Evolutionary conservation across 2,888 invertebrate species (phyloP), one percentile per base, ranked within the genome.

Genomic region (Sinopyrophorus schimmeli): DNA sequence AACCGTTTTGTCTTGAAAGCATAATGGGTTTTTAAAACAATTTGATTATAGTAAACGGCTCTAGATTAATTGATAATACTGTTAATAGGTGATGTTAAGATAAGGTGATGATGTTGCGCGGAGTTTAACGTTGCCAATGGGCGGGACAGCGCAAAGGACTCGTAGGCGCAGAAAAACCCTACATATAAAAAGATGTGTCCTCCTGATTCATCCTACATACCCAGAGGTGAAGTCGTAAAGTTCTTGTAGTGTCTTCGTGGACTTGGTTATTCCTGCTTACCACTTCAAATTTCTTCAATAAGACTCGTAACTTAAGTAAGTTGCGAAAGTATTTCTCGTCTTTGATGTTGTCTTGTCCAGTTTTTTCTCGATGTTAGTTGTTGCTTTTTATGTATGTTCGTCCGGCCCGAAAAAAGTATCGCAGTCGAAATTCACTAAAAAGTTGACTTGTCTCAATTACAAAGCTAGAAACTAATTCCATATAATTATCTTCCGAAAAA

Each of bases 11-110:
- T 17, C 32, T 28, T 28, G 10, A n/a, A 10, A n/a, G 21, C 21
- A 23, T 40, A 15, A n/a, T 18, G 40, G 30, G 6, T 11, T 12
- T 17, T 16, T 18, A 30, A 49, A 20, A 35, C 24, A 27, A 38
- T 31, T 23, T 24, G 10, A 17, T n/a, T 16, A 10, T 26, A 28
- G 12, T 28, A n/a, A 9, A 30, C 15, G 9, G 15, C 11, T 23
- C 11, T 30, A 44, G 28, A 18, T 17, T 12, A 47, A 48, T 41
- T 48, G 42, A 49, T 49, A 50, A 44, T 39, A 43, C 27, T 53
- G 51, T 54, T 59, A 59, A 59, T 57, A 55, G 54, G 46, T 48
- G 41, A 48, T 55, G 57, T 60, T 54, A 55, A 58, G 60, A 58
- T 58, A 56, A 56, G 54, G 54, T 47, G 50, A 53, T 44, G 48